Evolutionary conservation across 2,797 vertebrate genomes (phyloP).

Genomic region (Pteronotus mesoamericanus): DNA sequence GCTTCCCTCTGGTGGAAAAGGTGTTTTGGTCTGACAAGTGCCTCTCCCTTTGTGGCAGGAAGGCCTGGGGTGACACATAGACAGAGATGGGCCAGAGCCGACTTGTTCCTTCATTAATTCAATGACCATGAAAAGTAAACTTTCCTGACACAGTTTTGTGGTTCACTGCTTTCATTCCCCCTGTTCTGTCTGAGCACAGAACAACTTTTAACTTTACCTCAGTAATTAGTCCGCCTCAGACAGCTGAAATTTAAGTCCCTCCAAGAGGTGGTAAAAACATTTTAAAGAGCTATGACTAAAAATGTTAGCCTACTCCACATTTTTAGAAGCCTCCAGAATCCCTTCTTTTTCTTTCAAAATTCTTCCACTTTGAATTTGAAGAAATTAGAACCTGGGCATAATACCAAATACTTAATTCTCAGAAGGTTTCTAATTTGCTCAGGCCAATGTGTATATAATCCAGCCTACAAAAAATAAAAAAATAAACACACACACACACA

Average conservation of each 20-base stretch:
- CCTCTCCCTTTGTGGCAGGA: background rate
- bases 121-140: slow-evolving; percentile 67
- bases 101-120: slow-evolving; percentile 43
- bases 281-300: slow-evolving; percentile 64
- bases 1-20: background rate
- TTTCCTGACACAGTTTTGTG: slow-evolving; percentile 60
- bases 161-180: slow-evolving; percentile 54
- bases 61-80: background rate
- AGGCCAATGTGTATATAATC: slow-evolving; percentile 41
- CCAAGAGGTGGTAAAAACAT: slow-evolving; percentile 49
- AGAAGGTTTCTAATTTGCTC: slow-evolving; percentile 4
- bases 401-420: slow-evolving; percentile 38
- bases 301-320: slow-evolving; percentile 39
- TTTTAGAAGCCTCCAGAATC: slow-evolving; percentile 50
- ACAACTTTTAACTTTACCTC: slow-evolving; percentile 58
- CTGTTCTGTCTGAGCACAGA: slow-evolving; percentile 19
- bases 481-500: slow-evolving; percentile 35
- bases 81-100: background rate
- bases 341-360: background rate
- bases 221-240: slow-evolving; percentile 56
- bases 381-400: slow-evolving; percentile 1
- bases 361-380: background rate
- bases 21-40: background rate
- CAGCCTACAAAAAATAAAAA: slow-evolving; percentile 45
- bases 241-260: slow-evolving; percentile 35